Percentiles rank a stretch among this genome's conserved stretches.
phyloP scores from a whole-genome alignment of 1,140 invertebrate genomes.

The Zaprionus vittiger region DNA sequence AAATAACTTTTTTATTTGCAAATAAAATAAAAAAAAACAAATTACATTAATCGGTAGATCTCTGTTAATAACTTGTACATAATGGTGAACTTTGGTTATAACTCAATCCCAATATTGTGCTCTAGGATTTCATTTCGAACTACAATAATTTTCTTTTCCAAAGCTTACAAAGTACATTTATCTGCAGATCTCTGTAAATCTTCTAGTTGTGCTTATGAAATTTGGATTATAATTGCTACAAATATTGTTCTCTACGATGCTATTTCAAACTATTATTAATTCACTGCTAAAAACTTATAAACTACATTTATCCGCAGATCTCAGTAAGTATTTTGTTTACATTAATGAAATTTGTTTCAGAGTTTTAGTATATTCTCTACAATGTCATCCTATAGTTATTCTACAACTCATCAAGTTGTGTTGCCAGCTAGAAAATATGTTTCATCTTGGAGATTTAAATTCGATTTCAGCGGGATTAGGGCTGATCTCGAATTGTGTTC shows the following conservation, averaged over 20 bases:
- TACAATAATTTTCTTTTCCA: no score
- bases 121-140: background rate
- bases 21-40: background rate
- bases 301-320: background rate
- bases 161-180: no score
- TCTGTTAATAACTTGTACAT: background rate
- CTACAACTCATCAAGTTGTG: background rate
- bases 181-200: background rate
- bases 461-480: background rate
- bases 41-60: background rate
- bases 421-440: background rate
- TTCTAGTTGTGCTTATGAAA: background rate
- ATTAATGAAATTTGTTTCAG: background rate
- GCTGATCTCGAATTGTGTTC: background rate
- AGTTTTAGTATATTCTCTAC: background rate
- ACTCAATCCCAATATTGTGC: background rate
- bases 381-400: background rate
- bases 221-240: background rate
- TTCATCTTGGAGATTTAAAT: background rate
- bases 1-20: background rate
- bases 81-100: background rate
- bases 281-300: background rate
- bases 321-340: background rate
- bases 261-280: background rate
- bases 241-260: background rate